Evolutionary conservation across 1,140 invertebrate genomes (phyloP).

Genomic region (Octopus sinensis): DNA sequence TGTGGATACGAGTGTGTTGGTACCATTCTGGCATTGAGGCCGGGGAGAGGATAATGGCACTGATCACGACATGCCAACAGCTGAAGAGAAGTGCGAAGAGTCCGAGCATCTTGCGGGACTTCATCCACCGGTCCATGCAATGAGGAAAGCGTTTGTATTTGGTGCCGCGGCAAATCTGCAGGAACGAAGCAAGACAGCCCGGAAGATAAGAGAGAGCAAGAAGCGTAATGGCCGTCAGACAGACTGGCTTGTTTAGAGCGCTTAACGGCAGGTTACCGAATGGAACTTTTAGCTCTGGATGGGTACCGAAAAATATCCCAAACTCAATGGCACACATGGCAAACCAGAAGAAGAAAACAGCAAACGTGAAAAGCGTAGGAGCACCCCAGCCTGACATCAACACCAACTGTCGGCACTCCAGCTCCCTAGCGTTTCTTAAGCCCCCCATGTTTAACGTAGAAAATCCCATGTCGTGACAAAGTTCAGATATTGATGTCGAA

Average conservation of each 20-base stretch:
- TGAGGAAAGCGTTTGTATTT: conserved; percentile 47
- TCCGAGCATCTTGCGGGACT: conserved; percentile 48
- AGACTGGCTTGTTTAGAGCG: conserved; percentile 47
- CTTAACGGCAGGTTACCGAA: neutral
- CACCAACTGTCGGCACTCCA: conserved; percentile 40
- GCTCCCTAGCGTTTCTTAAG: conserved; percentile 34
- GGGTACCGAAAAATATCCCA: neutral
- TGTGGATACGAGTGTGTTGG: conserved; percentile 32
- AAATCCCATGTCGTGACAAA: conserved; percentile 48
- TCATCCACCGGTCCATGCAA: conserved; percentile 50
- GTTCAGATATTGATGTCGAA: conserved; percentile 31
- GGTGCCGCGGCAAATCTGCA: conserved; percentile 49
- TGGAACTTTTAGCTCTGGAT: neutral
- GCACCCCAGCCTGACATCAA: conserved; percentile 46
- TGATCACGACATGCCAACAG: conserved; percentile 43
- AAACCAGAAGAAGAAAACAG: conserved; percentile 47
- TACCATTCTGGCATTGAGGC: conserved; percentile 52
- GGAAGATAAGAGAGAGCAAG: conserved; percentile 49
- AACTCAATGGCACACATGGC: neutral
- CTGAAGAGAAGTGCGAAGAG: conserved; percentile 43
- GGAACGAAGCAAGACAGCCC: conserved; percentile 40
- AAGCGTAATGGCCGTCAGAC: conserved; percentile 49
- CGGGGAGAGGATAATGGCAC: conserved; percentile 45
- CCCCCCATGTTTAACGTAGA: conserved; percentile 39
- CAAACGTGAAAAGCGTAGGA: conserved; percentile 41